Evolutionary conservation across 1,140 invertebrate genomes (phyloP), one percentile per base, ranked within the genome.

Genomic region (Gryon sp.): DNA sequence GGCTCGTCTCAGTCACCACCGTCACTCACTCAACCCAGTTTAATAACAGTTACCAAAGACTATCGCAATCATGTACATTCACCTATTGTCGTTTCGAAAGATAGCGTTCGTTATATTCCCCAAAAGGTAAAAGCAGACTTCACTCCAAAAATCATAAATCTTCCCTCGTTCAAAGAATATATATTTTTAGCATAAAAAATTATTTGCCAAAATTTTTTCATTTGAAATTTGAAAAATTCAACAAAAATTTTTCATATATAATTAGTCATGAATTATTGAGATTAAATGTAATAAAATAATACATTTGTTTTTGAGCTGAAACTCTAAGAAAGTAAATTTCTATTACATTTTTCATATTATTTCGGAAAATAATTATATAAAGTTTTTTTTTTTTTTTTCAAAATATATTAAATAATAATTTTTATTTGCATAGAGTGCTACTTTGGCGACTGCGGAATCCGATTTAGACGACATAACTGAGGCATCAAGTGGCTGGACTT

Each of bases 401-500:
- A 32, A 32, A n/a, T n/a, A n/a, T n/a, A n/a, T n/a, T n/a, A n/a
- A n/a, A 32, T 32, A n/a, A 32, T 34, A 11, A 5, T 34, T 34
- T 34, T 34, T 1, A 26, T 16, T 45, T 32, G n/a, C n/a, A n/a
- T 12, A 74, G 70, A 50, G 36, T 11, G 82, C 84, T 8, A 91
- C 90, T n/a, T 76, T 88, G 34, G 86, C 87, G 1, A 86, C 84
- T 0, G 81, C 74, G 9, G 82, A 89, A 63, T 82, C 87, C 46
- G 78, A 89, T 80, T 45, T 85, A 6, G 86, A 88, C 4, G 85
- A 88, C 62, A 81, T 85, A n/a, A 26, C 82, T 11, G 70, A 80
- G n/a, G 50, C 68, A 16, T 59, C 70, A 74, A 2, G 81, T 83
- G n/a, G 92, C 11, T 97, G 96, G 96, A 93, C 94, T 3, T 97